A percentile compares a stretch with the other conserved stretches of the same genome.
Evolutionary conservation across 2,888 invertebrate genomes (phyloP).

Genomic region (Epistrophe grossulariae): DNA sequence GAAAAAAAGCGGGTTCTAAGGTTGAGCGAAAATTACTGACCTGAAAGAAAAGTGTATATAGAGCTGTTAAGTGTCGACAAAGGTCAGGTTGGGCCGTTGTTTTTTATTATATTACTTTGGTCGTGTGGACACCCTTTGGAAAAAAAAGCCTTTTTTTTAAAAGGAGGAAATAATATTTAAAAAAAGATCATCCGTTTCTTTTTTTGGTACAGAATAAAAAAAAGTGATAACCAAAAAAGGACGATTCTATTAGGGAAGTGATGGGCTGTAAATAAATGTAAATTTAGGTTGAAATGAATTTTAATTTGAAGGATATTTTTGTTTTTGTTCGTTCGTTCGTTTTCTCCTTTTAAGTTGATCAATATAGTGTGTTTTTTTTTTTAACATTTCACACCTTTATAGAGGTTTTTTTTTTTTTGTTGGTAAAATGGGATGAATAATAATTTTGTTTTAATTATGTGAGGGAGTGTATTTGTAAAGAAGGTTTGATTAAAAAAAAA

Average conservation of each 20-base stretch:
- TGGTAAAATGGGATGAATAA: conserved; percentile 1
- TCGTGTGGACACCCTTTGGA: neutral
- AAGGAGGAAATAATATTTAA: conserved; percentile 57
- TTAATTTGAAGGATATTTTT: conserved; percentile 46
- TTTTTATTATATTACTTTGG: conserved; percentile 24
- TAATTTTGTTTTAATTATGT: conserved; percentile 16
- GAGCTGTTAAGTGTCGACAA: conserved; percentile 68
- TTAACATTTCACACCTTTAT: neutral
- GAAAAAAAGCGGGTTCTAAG: neutral
- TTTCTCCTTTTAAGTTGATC: conserved; percentile 27
- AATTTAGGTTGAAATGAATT: conserved; percentile 62
- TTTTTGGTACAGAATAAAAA: neutral
- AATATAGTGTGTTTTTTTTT: conserved; percentile 25
- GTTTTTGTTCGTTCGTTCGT: neutral
- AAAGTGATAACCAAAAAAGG: conserved; percentile 12
- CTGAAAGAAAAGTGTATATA: conserved; percentile 50
- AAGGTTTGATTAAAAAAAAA: neutral
- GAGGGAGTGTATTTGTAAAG: neutral
- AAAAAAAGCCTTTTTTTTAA: conserved; percentile 25
- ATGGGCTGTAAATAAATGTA: conserved; percentile 72
- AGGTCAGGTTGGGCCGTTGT: conserved; percentile 43
- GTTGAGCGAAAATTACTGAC: conserved; percentile 46
- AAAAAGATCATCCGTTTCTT: conserved; percentile 59
- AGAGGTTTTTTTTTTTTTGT: neutral
- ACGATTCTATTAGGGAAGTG: conserved; percentile 58